A percentile compares a stretch with the other conserved stretches of the same genome.
Conservation (phyloP, 2,888 invertebrate genomes). For the Panopea generosa region DNA sequence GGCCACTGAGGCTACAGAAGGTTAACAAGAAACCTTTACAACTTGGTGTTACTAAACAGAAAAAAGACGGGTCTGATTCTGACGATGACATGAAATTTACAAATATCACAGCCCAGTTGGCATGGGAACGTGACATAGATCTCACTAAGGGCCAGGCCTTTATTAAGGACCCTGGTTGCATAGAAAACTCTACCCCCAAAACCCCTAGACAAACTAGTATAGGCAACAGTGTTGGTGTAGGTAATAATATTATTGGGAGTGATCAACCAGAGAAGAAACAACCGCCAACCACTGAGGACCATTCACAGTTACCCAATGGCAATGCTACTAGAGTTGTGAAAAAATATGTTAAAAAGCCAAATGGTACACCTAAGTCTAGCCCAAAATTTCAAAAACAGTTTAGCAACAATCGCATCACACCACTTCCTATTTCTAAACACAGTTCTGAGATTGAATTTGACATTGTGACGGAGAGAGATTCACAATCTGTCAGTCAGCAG, state of each 20-base stretch:
- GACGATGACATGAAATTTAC: conserved; percentile 69
- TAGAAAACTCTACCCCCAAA: conserved; percentile 40
- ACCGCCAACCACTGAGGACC: conserved; percentile 17
- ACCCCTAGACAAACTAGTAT: conserved; percentile 19
- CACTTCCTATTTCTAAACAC: conserved; percentile 33
- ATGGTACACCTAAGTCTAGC: conserved; percentile 70
- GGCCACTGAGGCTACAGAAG: conserved; percentile 62
- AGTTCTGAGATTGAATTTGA: conserved; percentile 34
- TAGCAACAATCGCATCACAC: conserved; percentile 48
- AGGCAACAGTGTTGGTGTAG: conserved; percentile 27
- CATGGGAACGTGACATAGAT: conserved; percentile 91
- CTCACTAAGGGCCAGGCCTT: conserved; percentile 77
- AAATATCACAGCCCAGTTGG: conserved; percentile 87
- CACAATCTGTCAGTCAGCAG: conserved; percentile 1
- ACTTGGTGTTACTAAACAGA: conserved; percentile 4
- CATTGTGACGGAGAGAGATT: conserved; percentile 19
- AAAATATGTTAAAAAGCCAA: conserved; percentile 70
- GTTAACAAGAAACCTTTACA: conserved; percentile 49
- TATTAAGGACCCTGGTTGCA: conserved; percentile 58
- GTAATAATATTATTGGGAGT: no score
- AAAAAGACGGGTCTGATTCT: conserved; percentile 32
- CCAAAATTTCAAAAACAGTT: conserved; percentile 65
- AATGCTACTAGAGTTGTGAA: conserved; percentile 54
- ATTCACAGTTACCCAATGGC: conserved; percentile 62
- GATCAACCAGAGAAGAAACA: conserved; percentile 27